Percentiles rank a stretch among this genome's conserved stretches.
phyloP scores from a whole-genome alignment of 2,888 invertebrate genomes.

The Perizoma affinitatum region DNA sequence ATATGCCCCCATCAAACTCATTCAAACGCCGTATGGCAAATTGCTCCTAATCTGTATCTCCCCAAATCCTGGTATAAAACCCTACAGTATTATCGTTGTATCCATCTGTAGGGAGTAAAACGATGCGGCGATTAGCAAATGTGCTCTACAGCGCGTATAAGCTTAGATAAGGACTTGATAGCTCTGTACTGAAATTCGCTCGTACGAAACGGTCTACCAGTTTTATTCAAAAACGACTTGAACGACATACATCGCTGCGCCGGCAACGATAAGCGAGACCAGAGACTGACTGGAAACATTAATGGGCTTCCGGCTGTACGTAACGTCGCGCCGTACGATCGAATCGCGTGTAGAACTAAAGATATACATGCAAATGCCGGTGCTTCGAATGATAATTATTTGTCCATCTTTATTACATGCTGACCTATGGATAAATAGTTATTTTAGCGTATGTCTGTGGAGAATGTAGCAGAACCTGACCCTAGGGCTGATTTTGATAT shows the following conservation, averaged over 20 bases:
- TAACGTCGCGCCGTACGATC: conserved; percentile 40
- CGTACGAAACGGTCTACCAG: conserved; percentile 9
- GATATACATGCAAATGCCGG: conserved; percentile 63
- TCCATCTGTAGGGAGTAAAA: conserved; percentile 67
- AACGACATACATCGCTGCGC: conserved; percentile 61
- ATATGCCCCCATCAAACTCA: conserved; percentile 33
- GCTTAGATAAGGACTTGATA: conserved; percentile 65
- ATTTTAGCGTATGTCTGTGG: conserved; percentile 6
- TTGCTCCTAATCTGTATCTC: conserved; percentile 70
- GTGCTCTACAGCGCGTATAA: conserved; percentile 67
- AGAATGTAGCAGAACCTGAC: not conserved
- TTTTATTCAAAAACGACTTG: conserved; percentile 37
- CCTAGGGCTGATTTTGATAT: too few relatives aligned
- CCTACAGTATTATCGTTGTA: conserved; percentile 65
- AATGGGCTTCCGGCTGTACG: conserved; percentile 63
- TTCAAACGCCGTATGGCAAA: conserved; percentile 60
- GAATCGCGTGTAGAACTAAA: conserved; percentile 51
- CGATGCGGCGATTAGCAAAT: conserved; percentile 73
- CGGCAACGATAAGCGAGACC: conserved; percentile 49
- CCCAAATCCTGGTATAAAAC: conserved; percentile 67
- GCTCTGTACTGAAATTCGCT: conserved; percentile 15
- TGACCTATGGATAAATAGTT: conserved; percentile 44
- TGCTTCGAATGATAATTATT: conserved; percentile 63
- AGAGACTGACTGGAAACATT: conserved; percentile 61
- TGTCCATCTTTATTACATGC: conserved; percentile 60